Percentiles rank a stretch among this genome's conserved stretches.
These are phyloP conservation scores for Cryptoprocta ferox DNA, from an alignment of 2,797 vertebrate genomes.

Conservation along the genomic window DNA sequence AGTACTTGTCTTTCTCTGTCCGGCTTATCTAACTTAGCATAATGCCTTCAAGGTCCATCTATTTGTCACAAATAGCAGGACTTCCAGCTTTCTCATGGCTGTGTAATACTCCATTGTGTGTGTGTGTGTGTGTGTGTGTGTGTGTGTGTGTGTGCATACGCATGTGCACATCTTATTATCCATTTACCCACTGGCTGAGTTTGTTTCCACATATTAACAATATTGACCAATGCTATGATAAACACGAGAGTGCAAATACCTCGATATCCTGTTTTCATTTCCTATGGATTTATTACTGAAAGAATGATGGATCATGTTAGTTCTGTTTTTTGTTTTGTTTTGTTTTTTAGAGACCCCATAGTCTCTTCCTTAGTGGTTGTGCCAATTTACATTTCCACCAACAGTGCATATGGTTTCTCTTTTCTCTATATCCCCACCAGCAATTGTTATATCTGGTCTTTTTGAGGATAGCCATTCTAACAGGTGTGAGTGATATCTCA, in stretches of 20 bases:
- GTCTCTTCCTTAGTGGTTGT: not conserved
- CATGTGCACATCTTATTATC: not conserved
- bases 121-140: not conserved
- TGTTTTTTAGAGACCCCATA: not conserved
- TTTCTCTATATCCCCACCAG: not conserved
- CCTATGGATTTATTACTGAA: not conserved
- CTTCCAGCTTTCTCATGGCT: not conserved
- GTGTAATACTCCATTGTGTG: not conserved
- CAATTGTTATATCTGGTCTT: not conserved
- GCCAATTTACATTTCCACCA: not conserved
- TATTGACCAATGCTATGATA: not conserved
- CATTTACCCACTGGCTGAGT: not conserved
- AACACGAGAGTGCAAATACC: not conserved
- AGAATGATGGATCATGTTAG: not conserved
- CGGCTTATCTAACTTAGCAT: not conserved
- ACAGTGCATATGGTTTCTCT: not conserved
- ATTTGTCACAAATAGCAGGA: not conserved
- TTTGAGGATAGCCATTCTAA: not conserved
- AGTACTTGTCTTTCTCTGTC: not conserved
- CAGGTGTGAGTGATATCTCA: not conserved
- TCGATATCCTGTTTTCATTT: not conserved
- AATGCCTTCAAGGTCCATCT: not conserved
- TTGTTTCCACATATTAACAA: not conserved
- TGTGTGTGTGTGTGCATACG: rapidly evolving
- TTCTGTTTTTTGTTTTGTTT: not conserved